A percentile compares a stretch with the other conserved stretches of the same genome.
These are phyloP conservation scores for Drosophila ohnishii DNA, from an alignment of 1,140 invertebrate genomes.

Conservation along the genomic window DNA sequence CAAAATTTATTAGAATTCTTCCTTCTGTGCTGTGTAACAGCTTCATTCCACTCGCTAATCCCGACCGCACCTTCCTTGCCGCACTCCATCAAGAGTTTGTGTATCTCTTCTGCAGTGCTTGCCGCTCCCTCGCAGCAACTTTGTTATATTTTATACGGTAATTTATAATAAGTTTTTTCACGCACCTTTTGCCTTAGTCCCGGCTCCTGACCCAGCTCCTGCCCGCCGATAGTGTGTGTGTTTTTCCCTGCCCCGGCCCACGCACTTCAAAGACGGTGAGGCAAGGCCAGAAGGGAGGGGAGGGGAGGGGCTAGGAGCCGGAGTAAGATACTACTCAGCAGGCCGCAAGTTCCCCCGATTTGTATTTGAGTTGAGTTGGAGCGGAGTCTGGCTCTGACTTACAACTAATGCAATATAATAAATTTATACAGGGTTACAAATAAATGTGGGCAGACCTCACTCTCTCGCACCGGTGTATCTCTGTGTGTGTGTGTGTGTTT, in stretches of 20 bases:
- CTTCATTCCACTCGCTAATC: slow-evolving; percentile 47
- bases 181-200: slow-evolving; percentile 57
- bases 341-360: slow-evolving; percentile 41
- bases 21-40: slow-evolving; percentile 31
- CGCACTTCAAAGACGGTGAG: slow-evolving; percentile 36
- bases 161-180: slow-evolving; percentile 79
- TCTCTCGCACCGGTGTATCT: neutral
- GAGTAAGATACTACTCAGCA: slow-evolving; percentile 40
- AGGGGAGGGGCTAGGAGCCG: neutral
- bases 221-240: slow-evolving; percentile 23
- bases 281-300: slow-evolving; percentile 2
- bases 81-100: slow-evolving; percentile 44
- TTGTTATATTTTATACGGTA: slow-evolving; percentile 72
- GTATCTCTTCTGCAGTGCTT: slow-evolving; percentile 11
- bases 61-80: slow-evolving; percentile 22
- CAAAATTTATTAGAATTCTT: neutral
- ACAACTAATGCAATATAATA: slow-evolving; percentile 81
- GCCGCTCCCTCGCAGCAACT: slow-evolving; percentile 42
- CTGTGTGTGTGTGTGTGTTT: slow-evolving; percentile 8
- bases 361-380: slow-evolving; percentile 31
- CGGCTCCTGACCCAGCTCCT: slow-evolving; percentile 24
- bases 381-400: slow-evolving; percentile 61
- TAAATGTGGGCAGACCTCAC: slow-evolving; percentile 54
- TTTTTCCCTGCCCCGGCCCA: slow-evolving; percentile 42
- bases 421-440: slow-evolving; percentile 80